These are phyloP conservation scores for Balanococcus diminutus DNA, from an alignment of 2,888 invertebrate genomes.

Conservation along the genomic window DNA sequence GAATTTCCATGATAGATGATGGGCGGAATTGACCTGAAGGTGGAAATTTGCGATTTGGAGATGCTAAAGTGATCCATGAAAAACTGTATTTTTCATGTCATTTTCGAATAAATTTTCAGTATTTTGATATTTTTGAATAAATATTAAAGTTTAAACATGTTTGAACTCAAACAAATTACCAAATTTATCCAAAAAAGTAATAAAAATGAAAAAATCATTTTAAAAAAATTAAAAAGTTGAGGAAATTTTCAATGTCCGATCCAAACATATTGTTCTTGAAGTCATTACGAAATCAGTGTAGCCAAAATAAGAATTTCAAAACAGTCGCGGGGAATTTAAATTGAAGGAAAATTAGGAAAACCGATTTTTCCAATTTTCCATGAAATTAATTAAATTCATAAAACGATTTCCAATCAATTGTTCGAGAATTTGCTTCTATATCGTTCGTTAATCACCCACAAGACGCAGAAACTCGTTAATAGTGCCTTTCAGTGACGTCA, in stretches of 20 bases:
- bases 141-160: too few relatives aligned
- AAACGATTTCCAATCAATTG: neutral
- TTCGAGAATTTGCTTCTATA: neutral
- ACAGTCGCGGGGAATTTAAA: neutral
- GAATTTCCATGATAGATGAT: neutral
- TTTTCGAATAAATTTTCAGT: neutral
- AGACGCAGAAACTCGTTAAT: neutral
- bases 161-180: neutral
- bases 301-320: neutral
- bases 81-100: neutral
- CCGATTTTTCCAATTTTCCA: neutral
- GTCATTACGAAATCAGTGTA: conserved; percentile 19
- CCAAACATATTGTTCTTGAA: neutral
- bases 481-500: neutral
- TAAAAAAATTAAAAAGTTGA: neutral
- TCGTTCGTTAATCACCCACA: neutral
- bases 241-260: neutral
- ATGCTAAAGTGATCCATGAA: neutral
- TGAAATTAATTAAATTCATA: neutral
- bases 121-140: neutral
- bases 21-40: neutral
- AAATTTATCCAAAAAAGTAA: neutral
- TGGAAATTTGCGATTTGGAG: neutral
- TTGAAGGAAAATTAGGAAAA: neutral
- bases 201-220: neutral